Evolutionary conservation across 2,113 vertebrate species (phyloP).

Genomic region (Scytalopus superciliaris): DNA sequence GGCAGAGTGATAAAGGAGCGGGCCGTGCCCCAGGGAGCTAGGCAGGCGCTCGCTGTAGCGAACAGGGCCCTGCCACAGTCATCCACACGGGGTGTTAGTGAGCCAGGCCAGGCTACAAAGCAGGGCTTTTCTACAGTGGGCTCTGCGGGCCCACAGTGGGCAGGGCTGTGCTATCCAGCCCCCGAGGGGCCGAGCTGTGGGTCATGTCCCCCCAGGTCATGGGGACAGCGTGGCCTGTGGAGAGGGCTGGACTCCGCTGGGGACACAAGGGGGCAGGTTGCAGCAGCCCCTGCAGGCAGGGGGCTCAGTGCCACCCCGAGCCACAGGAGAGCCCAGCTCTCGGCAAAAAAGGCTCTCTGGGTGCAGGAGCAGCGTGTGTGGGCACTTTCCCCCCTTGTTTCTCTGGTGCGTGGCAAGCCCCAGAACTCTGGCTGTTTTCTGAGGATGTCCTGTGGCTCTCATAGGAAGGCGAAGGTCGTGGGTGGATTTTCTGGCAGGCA

Average conservation of each 20-base stretch:
- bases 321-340: background rate
- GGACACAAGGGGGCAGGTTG: background rate
- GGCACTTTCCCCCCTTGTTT: background rate
- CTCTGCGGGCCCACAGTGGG: background rate
- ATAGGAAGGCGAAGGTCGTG: constrained; percentile 23
- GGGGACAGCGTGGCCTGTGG: background rate
- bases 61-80: fast-evolving
- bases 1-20: background rate
- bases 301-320: background rate
- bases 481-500: background rate
- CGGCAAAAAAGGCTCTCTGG: too few relatives aligned
- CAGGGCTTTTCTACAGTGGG: background rate
- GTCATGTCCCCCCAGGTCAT: fast-evolving
- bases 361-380: background rate
- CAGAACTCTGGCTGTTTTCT: background rate
- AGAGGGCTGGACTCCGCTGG: background rate
- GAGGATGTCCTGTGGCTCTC: background rate
- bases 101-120: background rate
- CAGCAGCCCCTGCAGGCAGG: too few relatives aligned
- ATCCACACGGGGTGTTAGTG: fast-evolving
- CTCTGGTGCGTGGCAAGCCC: background rate
- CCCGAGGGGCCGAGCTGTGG: background rate
- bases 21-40: background rate
- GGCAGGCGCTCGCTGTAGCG: background rate
- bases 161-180: background rate